Evolutionary conservation across 1,140 invertebrate genomes (phyloP).

Genomic region (Pseudomyrmex gracilis): DNA sequence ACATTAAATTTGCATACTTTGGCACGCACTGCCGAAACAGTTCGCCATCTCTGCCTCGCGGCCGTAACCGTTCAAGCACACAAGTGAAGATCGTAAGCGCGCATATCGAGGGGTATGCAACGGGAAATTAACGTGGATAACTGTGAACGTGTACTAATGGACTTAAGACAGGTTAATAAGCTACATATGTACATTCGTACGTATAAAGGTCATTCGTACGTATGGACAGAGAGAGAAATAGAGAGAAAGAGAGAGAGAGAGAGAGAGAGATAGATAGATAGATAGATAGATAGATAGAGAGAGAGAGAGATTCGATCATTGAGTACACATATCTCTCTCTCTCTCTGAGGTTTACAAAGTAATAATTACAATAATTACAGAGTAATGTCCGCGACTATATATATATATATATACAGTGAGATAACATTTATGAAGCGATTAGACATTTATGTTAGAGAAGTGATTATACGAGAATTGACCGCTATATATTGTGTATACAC

Average conservation of each 20-base stretch:
- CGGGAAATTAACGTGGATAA: constrained; percentile 58
- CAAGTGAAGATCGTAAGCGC: constrained; percentile 23
- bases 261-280: neutral
- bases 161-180: constrained; percentile 60
- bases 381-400: neutral
- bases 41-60: constrained; percentile 41
- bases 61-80: constrained; percentile 38
- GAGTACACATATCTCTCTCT: neutral
- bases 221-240: neutral
- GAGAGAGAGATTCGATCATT: constrained; percentile 1
- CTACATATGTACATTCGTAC: constrained; percentile 1
- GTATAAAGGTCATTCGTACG: neutral
- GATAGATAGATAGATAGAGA: neutral
- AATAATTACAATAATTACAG: neutral
- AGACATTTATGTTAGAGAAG: neutral
- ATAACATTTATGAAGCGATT: neutral
- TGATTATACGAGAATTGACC: neutral
- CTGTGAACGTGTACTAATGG: constrained; percentile 52
- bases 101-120: constrained; percentile 46
- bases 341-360: neutral
- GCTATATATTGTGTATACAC: neutral
- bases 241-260: too few species aligned
- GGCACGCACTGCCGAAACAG: constrained; percentile 49
- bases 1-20: constrained; percentile 58
- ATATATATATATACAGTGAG: too few species aligned